Evolutionary conservation across 2,888 invertebrate species (phyloP), one percentile per base, ranked within the genome.

Genomic region (Deilephila elpenor): DNA sequence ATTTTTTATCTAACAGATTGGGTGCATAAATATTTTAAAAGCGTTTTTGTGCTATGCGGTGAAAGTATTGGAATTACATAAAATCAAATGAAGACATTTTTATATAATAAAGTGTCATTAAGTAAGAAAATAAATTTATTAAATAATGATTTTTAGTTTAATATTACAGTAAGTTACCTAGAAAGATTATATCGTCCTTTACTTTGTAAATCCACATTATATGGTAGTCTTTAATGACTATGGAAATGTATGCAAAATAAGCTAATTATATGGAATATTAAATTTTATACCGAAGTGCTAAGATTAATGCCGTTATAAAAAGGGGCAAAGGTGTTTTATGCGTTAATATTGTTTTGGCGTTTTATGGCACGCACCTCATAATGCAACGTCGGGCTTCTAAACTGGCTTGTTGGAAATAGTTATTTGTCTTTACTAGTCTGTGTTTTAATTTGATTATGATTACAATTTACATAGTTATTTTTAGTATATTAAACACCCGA

Each of bases 331-430:
- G 71, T 73, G 71, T 60, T 67, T 74, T 74, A 78, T 74, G 76
- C 80, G 80, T 83, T 83, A 80, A 84, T 82, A 83, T 82, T 80
- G 78, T 82, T 84, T 81, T 79, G 79, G 78, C 75, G 76, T 76
- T 83, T 84, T 83, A 82, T 76, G 79, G 80, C 76, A 78, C 73
- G 74, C 74, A 74, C 76, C 72, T 72, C 78, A 74, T 78, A 80
- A 74, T 71, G 71, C 73, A 64, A 75, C 71, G 74, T 78, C 37
- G 71, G 74, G 78, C 76, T 75, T 75, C 20, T 7, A 78, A 79
- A 74, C 60, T 70, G 53, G 73, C 74, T 37, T 17, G 70, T 20
- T 32, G 19, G 20, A 20, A 62, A 56, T 6, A 25, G 5, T 14
- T 53, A 37, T 14, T 4, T 44, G 11, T 44, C 11, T 14, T 44